A percentile compares a stretch with the other conserved stretches of the same genome.
These are phyloP conservation scores for Scomber colias DNA, from an alignment of 2,113 vertebrate species.

Conservation along the genomic window DNA sequence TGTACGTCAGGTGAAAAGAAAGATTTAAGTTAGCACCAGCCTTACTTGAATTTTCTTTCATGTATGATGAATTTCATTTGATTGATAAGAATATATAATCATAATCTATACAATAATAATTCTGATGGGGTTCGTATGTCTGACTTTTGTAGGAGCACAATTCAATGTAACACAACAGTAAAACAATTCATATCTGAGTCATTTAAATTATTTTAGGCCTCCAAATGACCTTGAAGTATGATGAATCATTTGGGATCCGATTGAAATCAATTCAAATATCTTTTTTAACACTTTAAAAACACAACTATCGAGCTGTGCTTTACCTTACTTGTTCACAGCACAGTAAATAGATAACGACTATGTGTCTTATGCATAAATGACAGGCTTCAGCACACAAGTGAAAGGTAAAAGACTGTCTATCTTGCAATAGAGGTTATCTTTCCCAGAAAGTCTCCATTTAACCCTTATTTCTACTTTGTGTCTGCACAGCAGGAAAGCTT, in stretches of 20 bases:
- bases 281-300: not conserved
- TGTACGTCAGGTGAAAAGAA: not conserved
- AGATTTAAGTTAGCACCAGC: not conserved
- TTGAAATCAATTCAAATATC: not conserved
- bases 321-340: not conserved
- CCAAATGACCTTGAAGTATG: constrained; percentile 16
- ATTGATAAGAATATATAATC: not conserved
- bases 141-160: not conserved
- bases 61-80: no score
- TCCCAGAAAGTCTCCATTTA: not conserved
- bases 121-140: no score
- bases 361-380: not conserved
- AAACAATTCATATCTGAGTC: not conserved
- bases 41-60: constrained; percentile 1
- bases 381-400: not conserved
- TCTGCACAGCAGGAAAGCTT: not conserved
- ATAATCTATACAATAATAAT: not conserved
- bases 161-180: not conserved
- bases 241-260: not conserved
- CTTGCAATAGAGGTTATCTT: not conserved
- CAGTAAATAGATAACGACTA: not conserved
- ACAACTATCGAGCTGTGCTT: not conserved
- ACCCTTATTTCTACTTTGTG: not conserved
- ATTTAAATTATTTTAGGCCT: constrained; percentile 2
- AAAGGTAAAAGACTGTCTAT: not conserved